Conservation (phyloP, 2,888 invertebrate genomes). For the Drosophila merina region DNA sequence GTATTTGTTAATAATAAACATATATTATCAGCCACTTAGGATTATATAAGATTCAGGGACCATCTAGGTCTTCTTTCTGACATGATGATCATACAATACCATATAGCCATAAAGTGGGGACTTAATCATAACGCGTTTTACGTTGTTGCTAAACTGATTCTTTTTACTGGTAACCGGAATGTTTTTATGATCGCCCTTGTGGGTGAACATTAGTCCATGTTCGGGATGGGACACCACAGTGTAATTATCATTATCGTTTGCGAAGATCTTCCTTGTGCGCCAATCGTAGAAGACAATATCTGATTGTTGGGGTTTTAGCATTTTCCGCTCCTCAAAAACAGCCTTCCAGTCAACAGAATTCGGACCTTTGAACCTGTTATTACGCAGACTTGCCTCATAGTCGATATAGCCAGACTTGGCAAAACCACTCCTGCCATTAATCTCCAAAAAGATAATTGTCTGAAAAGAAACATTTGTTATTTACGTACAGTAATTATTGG, state of each 20-base stretch:
- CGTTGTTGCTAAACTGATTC: slow-evolving; percentile 27
- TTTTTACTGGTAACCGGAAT: slow-evolving; percentile 43
- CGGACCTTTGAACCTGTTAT: neutral
- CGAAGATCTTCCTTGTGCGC: slow-evolving; percentile 38
- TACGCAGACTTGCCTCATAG: slow-evolving; percentile 51
- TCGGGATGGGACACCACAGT: slow-evolving; percentile 33
- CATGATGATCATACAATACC: slow-evolving; percentile 52
- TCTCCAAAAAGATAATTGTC: slow-evolving; percentile 61
- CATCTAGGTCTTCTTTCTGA: slow-evolving; percentile 48
- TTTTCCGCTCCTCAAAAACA: slow-evolving; percentile 44
- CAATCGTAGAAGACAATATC: slow-evolving; percentile 59
- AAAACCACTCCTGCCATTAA: slow-evolving; percentile 49
- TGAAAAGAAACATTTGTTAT: neutral
- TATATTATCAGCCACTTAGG: neutral
- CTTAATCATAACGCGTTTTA: slow-evolving; percentile 37
- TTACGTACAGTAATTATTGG: neutral
- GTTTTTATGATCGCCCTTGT: slow-evolving; percentile 55
- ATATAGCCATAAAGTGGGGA: slow-evolving; percentile 49
- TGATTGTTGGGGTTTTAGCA: slow-evolving; percentile 38
- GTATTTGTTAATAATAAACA: neutral
- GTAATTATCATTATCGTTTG: slow-evolving; percentile 49
- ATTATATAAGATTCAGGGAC: too few species aligned
- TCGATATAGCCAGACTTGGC: slow-evolving; percentile 62
- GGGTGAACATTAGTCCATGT: slow-evolving; percentile 34
- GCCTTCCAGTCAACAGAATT: slow-evolving; percentile 50